phyloP scores from a whole-genome alignment of 1,140 invertebrate species.

The Mesaphorura yosii region DNA sequence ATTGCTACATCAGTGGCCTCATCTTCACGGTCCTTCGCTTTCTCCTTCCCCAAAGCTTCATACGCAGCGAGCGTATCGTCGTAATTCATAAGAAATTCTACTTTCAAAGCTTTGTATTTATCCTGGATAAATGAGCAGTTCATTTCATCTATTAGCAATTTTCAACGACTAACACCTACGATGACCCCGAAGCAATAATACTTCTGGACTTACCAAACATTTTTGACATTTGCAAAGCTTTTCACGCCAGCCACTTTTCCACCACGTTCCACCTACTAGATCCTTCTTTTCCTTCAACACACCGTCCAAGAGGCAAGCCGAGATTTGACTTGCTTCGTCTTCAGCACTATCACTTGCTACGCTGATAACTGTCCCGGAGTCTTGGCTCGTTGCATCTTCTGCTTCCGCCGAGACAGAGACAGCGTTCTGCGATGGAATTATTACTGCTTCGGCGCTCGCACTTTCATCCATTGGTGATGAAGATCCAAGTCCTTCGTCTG shows the following conservation, averaged over 20 bases:
- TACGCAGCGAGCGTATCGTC: slow-evolving; percentile 77
- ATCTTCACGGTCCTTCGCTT: slow-evolving; percentile 36
- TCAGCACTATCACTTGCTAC: slow-evolving; percentile 36
- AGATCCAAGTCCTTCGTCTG: background rate
- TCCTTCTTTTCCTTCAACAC: slow-evolving; percentile 42
- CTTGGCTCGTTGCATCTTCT: background rate
- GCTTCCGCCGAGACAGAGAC: no score
- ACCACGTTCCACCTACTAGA: slow-evolving; percentile 45
- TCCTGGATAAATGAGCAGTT: slow-evolving; percentile 35
- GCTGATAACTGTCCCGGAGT: slow-evolving; percentile 1
- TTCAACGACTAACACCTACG: background rate
- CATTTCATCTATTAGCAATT: background rate
- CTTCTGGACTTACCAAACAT: slow-evolving; percentile 36
- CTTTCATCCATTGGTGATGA: background rate
- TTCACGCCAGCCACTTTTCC: slow-evolving; percentile 55
- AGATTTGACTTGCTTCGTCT: slow-evolving; percentile 38
- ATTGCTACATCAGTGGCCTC: slow-evolving; percentile 45
- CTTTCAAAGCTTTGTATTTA: slow-evolving; percentile 53
- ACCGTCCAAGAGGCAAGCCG: slow-evolving; percentile 33
- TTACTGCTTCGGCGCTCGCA: background rate
- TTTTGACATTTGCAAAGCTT: slow-evolving; percentile 51
- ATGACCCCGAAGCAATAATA: background rate
- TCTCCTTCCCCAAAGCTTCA: slow-evolving; percentile 61
- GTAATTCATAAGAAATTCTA: slow-evolving; percentile 62
- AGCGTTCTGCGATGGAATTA: background rate